Percentiles rank a stretch among this genome's conserved stretches.
Conservation (phyloP, 2,113 vertebrate genomes). For the Meriones unguiculatus region DNA sequence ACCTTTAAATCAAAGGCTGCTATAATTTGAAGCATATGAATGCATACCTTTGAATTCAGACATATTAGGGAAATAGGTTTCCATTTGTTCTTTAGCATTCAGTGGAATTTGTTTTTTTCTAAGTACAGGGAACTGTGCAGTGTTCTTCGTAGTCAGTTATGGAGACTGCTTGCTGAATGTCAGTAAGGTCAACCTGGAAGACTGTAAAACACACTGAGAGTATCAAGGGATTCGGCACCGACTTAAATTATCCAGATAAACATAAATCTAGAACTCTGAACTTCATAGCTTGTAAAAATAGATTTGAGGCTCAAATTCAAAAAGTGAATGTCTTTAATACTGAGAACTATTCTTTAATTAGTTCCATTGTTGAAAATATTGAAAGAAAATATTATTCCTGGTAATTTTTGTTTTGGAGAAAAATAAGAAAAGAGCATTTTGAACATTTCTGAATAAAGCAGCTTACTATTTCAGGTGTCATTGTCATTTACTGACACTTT, state of each 20-base stretch:
- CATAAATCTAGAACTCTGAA: background rate
- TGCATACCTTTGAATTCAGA: background rate
- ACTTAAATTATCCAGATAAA: background rate
- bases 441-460: background rate
- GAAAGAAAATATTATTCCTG: background rate
- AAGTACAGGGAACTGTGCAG: background rate
- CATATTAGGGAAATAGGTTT: background rate
- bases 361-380: background rate
- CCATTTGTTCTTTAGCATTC: background rate
- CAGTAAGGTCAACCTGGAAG: background rate
- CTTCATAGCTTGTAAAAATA: slow-evolving; percentile 15
- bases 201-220: background rate
- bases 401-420: slow-evolving; percentile 5
- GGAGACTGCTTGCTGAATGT: background rate
- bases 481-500: background rate
- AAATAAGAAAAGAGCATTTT: background rate
- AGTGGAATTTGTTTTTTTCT: background rate
- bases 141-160: background rate
- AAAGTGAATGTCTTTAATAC: background rate
- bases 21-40: background rate
- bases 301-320: background rate
- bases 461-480: background rate
- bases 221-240: background rate
- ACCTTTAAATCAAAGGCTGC: background rate
- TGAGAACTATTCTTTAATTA: slow-evolving; percentile 11